phyloP scores from a whole-genome alignment of 1,140 invertebrate genomes.

The Colletes gigas region DNA sequence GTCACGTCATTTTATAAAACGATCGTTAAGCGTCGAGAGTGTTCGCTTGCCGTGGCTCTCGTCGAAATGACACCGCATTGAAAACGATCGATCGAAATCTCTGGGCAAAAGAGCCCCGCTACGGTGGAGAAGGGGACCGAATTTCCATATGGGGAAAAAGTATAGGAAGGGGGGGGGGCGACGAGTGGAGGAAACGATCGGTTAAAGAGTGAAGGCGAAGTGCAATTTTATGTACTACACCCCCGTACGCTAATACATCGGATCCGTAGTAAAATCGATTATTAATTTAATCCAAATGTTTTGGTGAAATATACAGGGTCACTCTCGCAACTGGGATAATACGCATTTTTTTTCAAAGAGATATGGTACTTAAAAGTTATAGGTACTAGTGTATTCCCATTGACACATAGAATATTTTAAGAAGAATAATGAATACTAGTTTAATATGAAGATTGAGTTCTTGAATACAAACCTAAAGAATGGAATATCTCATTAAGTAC shows the following conservation, averaged over 20 bases:
- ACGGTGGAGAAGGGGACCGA: neutral
- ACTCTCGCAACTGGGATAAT: too few species aligned
- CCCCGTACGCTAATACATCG: conserved; percentile 34
- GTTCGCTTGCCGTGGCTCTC: conserved; percentile 41
- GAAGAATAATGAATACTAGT: too few species aligned
- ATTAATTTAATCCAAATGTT: conserved; percentile 41
- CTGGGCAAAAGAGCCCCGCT: conserved; percentile 6
- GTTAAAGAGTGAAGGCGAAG: conserved; percentile 20
- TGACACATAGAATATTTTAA: too few species aligned
- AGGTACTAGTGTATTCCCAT: too few species aligned
- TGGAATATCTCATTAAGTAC: too few species aligned
- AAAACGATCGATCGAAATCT: conserved; percentile 54
- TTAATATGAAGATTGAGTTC: too few species aligned
- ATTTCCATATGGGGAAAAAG: neutral
- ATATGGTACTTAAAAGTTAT: too few species aligned
- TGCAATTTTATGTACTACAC: conserved; percentile 41
- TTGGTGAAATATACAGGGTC: neutral
- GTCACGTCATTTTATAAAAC: conserved; percentile 52
- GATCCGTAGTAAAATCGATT: conserved; percentile 35
- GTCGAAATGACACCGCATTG: conserved; percentile 50
- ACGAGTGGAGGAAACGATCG: neutral
- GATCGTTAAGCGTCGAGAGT: conserved; percentile 54
- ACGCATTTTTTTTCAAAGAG: too few species aligned
- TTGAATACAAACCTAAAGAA: too few species aligned
- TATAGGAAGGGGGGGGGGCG: too few species aligned